Evolutionary conservation across 2,888 invertebrate genomes (phyloP).

Genomic region (Leucoma salicis): DNA sequence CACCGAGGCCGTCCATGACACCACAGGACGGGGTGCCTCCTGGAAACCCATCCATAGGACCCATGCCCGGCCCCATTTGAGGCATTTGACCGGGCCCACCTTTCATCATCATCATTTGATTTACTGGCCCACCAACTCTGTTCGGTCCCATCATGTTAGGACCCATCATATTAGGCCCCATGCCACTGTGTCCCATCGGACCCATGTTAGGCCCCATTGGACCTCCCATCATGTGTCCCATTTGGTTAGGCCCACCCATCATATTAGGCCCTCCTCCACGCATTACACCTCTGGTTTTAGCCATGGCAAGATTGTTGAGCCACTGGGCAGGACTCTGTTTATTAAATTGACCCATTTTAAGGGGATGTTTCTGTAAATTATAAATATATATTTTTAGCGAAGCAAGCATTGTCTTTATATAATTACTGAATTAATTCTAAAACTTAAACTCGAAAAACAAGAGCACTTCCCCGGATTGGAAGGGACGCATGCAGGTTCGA

Average conservation of each 20-base stretch:
- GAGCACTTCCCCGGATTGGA: too few species aligned
- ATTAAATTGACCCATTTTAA: conserved; percentile 93
- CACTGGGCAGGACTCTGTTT: conserved; percentile 92
- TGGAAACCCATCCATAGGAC: conserved; percentile 80
- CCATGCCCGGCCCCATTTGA: conserved; percentile 73
- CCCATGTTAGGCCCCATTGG: conserved; percentile 77
- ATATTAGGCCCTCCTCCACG: conserved; percentile 78
- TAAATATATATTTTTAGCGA: conserved; percentile 26
- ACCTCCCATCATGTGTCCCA: conserved; percentile 78
- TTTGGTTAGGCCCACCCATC: conserved; percentile 78
- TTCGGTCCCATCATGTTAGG: conserved; percentile 77
- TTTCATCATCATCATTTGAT: conserved; percentile 80
- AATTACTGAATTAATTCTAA: too few species aligned
- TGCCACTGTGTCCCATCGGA: conserved; percentile 70
- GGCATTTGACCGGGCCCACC: conserved; percentile 74
- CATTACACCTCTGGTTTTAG: conserved; percentile 86
- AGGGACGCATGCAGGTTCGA: too few species aligned
- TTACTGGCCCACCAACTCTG: conserved; percentile 70
- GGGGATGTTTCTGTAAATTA: conserved; percentile 90
- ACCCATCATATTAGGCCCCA: conserved; percentile 69
- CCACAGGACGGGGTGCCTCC: conserved; percentile 82
- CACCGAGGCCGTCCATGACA: conserved; percentile 83
- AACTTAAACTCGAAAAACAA: too few species aligned
- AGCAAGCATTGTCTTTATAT: too few species aligned
- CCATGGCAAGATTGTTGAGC: conserved; percentile 89